Evolutionary conservation across 2,888 invertebrate species (phyloP), one percentile per base, ranked within the genome.

Genomic region (Pyralis farinalis): DNA sequence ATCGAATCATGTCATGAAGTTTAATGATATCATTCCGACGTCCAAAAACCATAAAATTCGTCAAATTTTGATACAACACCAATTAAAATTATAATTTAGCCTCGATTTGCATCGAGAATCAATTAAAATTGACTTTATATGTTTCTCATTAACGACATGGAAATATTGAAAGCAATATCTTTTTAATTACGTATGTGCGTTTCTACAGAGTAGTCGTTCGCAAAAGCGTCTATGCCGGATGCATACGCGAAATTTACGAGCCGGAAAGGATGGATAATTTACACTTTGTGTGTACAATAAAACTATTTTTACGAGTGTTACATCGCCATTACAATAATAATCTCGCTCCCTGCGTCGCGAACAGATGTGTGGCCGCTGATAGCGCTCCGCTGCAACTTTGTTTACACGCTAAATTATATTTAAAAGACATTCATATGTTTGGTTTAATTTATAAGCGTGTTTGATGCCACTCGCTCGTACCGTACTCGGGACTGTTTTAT

Each of bases 351-450:
- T 37, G 12, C 37, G 44, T 44, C 43, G 28, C 43, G 37, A 42
- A 40, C 47, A 46, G 45, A 43, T 52, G 49, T 44, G 25, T 25
- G 7, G 1, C n/a, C 25, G 25, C n/a, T n/a, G 25, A n/a, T n/a
- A 4, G 5, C 16, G 16, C 25, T 25, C 25, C 16, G 8, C 43
- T 40, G 34, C 40, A 34, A 44, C 47, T 37, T 51, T 66, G 63
- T 72, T 69, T 66, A 67, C 52, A 57, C 49, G 44, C 63, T 71
- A 67, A 71, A 71, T 63, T 61, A 63, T 63, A 66, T 66, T 56
- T 49, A 52, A 58, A 64, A 58, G 55, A 58, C 59, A 54, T 60
- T 53, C 50, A 62, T 54, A 43, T 43, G 51, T 38, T 44, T 53
- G 54, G 53, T 56, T 50, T 51, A 47, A 32, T 12, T 32, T 3